Percentiles rank a stretch among this genome's conserved stretches.
Evolutionary conservation across 2,888 invertebrate genomes (phyloP).

Genomic region (Deilephila elpenor): DNA sequence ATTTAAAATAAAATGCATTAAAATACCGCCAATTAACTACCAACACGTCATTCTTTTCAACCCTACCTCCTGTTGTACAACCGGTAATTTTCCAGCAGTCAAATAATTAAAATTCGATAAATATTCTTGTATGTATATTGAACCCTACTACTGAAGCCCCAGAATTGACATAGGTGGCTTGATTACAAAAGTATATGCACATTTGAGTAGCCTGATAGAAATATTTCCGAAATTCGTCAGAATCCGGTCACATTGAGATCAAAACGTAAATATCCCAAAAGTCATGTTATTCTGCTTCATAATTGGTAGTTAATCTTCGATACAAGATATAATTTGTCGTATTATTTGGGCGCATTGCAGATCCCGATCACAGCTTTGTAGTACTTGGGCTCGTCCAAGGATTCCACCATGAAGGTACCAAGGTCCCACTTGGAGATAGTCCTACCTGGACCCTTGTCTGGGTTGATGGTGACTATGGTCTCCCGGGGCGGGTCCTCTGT

Average conservation of each 20-base stretch:
- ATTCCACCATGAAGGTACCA: slow-evolving; percentile 90
- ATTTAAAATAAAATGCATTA: slow-evolving; percentile 17
- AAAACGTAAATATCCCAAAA: not conserved
- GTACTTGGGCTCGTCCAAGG: slow-evolving; percentile 88
- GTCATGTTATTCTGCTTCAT: not conserved
- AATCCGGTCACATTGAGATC: not conserved
- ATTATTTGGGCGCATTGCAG: slow-evolving; percentile 57
- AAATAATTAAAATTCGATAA: too few species aligned
- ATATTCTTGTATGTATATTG: too few species aligned
- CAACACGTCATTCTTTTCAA: not conserved
- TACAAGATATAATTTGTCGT: not conserved
- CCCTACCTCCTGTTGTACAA: not conserved
- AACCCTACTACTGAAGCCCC: not conserved
- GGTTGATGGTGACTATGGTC: slow-evolving; percentile 84
- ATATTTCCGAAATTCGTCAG: not conserved
- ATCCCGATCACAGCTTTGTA: slow-evolving; percentile 78
- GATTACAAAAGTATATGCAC: too few species aligned
- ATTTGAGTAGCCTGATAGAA: not conserved
- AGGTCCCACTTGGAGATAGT: slow-evolving; percentile 91
- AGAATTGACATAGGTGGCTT: not conserved
- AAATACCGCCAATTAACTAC: not conserved
- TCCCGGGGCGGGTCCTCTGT: slow-evolving; percentile 87
- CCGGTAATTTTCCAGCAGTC: not conserved
- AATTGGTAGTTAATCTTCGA: slow-evolving; percentile 4
- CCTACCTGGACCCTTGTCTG: slow-evolving; percentile 87